A percentile compares a stretch with the other conserved stretches of the same genome.
These are phyloP conservation scores for Cottoperca gobio DNA, from an alignment of 2,797 vertebrate genomes.

Conservation along the genomic window DNA sequence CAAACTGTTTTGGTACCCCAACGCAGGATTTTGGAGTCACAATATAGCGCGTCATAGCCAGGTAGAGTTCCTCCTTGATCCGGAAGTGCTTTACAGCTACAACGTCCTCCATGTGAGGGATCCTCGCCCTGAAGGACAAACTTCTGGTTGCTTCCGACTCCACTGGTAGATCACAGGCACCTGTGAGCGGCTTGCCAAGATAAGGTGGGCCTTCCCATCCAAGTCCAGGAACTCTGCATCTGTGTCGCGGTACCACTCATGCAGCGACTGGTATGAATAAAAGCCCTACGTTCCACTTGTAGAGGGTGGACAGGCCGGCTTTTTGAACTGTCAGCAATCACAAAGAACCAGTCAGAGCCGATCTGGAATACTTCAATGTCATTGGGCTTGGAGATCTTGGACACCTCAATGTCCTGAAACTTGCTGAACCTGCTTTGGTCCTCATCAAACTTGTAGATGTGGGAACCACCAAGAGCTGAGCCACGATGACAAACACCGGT, in stretches of 20 bases:
- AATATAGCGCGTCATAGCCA: conserved; percentile 96
- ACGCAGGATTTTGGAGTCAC: conserved; percentile 94
- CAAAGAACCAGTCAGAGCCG: conserved; percentile 93
- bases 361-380: conserved; percentile 97
- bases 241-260: conserved; percentile 98
- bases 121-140: conserved; percentile 92
- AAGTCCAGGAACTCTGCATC: conserved; percentile 95
- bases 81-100: conserved; percentile 94
- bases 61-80: conserved; percentile 92
- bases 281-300: conserved; percentile 99
- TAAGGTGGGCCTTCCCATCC: conserved; percentile 93
- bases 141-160: conserved; percentile 92
- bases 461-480: conserved; percentile 97
- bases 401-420: conserved; percentile 98
- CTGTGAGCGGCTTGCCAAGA: conserved; percentile 96
- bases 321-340: conserved; percentile 99
- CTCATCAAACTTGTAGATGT: conserved; percentile 98
- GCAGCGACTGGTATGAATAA: conserved; percentile 96
- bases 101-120: conserved; percentile 98
- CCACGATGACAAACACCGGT: conserved; percentile 97
- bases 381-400: conserved; percentile 98
- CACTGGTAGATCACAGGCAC: conserved; percentile 97
- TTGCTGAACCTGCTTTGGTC: conserved; percentile 97
- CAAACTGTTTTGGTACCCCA: conserved; percentile 95
- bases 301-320: conserved; percentile 96